Evolutionary conservation across 1,140 invertebrate species (phyloP), one percentile per base, ranked within the genome.

Genomic region (Oppia nitens): DNA sequence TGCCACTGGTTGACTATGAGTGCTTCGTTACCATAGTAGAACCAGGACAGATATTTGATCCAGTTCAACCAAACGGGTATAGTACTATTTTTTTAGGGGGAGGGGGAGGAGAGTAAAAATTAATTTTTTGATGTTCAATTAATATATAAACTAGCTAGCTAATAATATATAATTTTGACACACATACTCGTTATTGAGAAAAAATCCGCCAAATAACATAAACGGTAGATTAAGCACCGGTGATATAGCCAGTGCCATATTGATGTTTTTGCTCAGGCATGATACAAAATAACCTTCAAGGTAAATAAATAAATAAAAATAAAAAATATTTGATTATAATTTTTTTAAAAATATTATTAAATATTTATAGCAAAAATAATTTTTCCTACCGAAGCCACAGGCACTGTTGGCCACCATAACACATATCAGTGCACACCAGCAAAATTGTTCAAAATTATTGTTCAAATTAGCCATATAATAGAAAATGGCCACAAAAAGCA

Each of bases 21-120:
- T 0, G 88, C 85, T 74, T 95, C 91, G 72, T 90, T 93, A 47
- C 84, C 87, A 70, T 93, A 96, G 50, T 83, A 80, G 73, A 97
- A 95, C 89, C 93, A 97, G 0, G 90, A 95, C n/a, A 96, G 70
- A 71, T 92, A 88, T 17, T 87, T 86, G 56, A 96, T 73, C 88
- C 91, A 95, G 54, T 81, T 76, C 55, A 97, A 83, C 67, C 92
- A 96, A 0, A 75, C 70, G 0, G 91, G 92, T 23, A 94, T 80
- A 0, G 88, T 88, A 2, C 84, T 86, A n/a, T n/a, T n/a, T n/a
- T n/a, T n/a, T n/a, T n/a, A n/a, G n/a, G n/a, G n/a, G n/a, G n/a
- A n/a, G n/a, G n/a, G n/a, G n/a, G n/a, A n/a, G n/a, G n/a, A n/a
- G n/a, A n/a, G n/a, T n/a, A n/a, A n/a, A n/a, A n/a, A n/a, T n/a